Conservation (phyloP, 2,888 invertebrate species). For the Ennomos fuscantarius region DNA sequence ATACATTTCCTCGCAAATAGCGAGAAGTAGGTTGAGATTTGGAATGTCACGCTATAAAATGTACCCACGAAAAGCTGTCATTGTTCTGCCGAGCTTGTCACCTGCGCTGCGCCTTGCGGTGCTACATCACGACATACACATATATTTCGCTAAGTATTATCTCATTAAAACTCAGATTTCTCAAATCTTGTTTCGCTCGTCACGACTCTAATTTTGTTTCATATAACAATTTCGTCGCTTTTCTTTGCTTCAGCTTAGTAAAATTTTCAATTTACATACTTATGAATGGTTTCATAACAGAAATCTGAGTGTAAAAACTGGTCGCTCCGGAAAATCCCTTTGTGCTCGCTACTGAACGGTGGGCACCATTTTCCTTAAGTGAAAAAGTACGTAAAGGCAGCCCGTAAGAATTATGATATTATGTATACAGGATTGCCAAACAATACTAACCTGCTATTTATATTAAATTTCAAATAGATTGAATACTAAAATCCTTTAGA, state of each 20-base stretch:
- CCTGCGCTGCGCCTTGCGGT: constrained; percentile 58
- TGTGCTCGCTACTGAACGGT: constrained; percentile 45
- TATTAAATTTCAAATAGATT: neutral
- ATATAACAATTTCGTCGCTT: constrained; percentile 53
- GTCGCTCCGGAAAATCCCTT: constrained; percentile 53
- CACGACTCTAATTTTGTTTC: constrained; percentile 54
- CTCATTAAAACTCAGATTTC: constrained; percentile 61
- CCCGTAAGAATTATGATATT: constrained; percentile 14
- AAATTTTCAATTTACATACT: constrained; percentile 72
- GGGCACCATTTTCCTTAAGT: constrained; percentile 44
- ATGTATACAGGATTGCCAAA: constrained; percentile 15
- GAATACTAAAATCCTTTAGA: no score
- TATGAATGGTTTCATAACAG: constrained; percentile 63
- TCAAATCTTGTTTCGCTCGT: constrained; percentile 47
- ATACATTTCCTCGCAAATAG: constrained; percentile 17
- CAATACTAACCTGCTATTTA: constrained; percentile 4
- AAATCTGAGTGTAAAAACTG: constrained; percentile 58
- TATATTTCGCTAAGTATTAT: constrained; percentile 46
- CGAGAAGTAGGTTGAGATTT: constrained; percentile 52
- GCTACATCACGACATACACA: constrained; percentile 56
- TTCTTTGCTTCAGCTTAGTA: constrained; percentile 53
- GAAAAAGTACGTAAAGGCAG: constrained; percentile 43
- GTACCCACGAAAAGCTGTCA: constrained; percentile 46
- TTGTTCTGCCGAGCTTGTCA: constrained; percentile 54
- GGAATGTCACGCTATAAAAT: constrained; percentile 63